A percentile compares a stretch with the other conserved stretches of the same genome.
phyloP scores from a whole-genome alignment of 2,113 vertebrate genomes.

The Aythya baeri region DNA sequence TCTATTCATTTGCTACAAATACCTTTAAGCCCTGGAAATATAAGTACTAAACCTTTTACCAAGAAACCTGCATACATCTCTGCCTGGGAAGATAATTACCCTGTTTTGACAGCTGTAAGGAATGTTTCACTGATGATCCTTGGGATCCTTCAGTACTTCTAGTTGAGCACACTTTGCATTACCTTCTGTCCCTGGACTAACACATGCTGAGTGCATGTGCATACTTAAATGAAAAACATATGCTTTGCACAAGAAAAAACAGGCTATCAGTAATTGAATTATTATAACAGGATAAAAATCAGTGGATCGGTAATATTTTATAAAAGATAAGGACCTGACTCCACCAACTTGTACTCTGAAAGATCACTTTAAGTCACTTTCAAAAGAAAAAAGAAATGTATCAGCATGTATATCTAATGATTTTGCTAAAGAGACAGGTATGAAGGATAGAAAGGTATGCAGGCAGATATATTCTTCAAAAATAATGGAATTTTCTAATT shows the following conservation, averaged over 20 bases:
- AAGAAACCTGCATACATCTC: neutral
- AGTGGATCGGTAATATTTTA: neutral
- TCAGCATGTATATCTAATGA: neutral
- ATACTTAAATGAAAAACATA: neutral
- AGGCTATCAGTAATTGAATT: constrained; percentile 29
- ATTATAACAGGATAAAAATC: neutral
- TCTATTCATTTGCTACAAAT: neutral
- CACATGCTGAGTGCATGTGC: neutral
- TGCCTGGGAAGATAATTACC: neutral
- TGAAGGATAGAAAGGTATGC: neutral
- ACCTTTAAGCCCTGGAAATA: neutral
- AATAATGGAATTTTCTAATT: neutral
- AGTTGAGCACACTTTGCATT: neutral
- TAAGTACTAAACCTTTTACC: neutral
- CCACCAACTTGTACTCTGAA: neutral
- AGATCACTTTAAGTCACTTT: neutral
- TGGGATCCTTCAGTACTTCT: neutral
- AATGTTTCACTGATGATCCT: neutral
- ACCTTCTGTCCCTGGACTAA: neutral
- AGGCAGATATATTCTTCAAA: neutral
- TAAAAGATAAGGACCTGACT: neutral
- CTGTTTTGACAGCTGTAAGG: neutral
- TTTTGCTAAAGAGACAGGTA: neutral
- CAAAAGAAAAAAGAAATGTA: neutral
- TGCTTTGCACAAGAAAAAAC: neutral